phyloP scores from a whole-genome alignment of 2,888 invertebrate genomes.

The Clostera curtula region DNA sequence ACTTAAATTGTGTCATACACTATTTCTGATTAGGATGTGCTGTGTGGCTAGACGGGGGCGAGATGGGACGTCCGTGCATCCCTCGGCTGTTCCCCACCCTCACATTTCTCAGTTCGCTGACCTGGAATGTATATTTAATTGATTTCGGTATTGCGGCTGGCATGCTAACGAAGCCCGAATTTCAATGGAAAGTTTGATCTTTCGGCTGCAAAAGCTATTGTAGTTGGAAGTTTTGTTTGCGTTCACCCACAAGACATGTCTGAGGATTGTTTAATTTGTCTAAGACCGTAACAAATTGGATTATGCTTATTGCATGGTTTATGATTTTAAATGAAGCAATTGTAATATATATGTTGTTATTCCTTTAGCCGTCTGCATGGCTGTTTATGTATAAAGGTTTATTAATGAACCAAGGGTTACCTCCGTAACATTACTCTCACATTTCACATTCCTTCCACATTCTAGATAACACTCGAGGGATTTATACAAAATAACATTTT shows the following conservation, averaged over 20 bases:
- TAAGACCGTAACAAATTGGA: background rate
- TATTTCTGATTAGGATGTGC: conserved; percentile 21
- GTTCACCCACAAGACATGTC: conserved; percentile 5
- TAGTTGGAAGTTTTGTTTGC: conserved; percentile 4
- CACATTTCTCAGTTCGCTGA: conserved; percentile 58
- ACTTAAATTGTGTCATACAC: too few species aligned
- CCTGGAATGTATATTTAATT: conserved; percentile 58
- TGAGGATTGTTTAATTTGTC: background rate
- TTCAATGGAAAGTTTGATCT: conserved; percentile 39
- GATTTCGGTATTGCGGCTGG: conserved; percentile 49
- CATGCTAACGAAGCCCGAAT: conserved; percentile 37
- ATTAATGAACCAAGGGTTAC: too few species aligned
- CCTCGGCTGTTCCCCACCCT: conserved; percentile 19
- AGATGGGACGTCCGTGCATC: conserved; percentile 2
- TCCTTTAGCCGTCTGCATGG: too few species aligned
- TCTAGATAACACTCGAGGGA: conserved; percentile 50
- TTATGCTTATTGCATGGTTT: too few species aligned
- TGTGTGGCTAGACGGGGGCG: conserved; percentile 2
- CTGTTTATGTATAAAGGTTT: too few species aligned
- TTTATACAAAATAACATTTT: conserved; percentile 58
- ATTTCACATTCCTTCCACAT: too few species aligned
- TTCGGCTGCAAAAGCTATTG: conserved; percentile 23
- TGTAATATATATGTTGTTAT: too few species aligned
- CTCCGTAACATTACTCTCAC: too few species aligned
- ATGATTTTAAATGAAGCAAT: too few species aligned